These are phyloP conservation scores for Euclidia mi DNA, from an alignment of 2,888 invertebrate species.

Conservation along the genomic window DNA sequence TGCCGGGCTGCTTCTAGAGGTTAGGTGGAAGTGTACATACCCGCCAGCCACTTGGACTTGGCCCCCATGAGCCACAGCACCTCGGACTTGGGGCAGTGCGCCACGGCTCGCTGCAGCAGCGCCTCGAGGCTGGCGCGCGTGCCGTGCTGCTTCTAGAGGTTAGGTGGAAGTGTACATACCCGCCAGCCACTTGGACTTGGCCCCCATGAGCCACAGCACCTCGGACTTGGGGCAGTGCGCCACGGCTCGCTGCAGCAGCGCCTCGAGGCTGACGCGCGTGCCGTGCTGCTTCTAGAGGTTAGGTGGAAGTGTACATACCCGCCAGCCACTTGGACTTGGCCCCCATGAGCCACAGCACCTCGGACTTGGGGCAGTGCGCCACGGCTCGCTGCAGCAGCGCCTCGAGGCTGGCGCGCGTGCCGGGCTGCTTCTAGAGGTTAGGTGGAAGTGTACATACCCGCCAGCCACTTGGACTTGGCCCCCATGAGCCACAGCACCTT, in stretches of 20 bases:
- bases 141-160: slow-evolving; percentile 99
- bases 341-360: slow-evolving; percentile 99
- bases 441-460: slow-evolving; percentile 90
- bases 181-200: slow-evolving; percentile 99
- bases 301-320: slow-evolving; percentile 84
- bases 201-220: slow-evolving; percentile 99
- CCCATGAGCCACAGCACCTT: slow-evolving; percentile 99
- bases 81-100: slow-evolving; percentile 99
- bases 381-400: slow-evolving; percentile 97
- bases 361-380: slow-evolving; percentile 99
- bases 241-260: slow-evolving; percentile 97
- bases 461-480: slow-evolving; percentile 99
- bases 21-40: slow-evolving; percentile 86
- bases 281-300: slow-evolving; percentile 99
- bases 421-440: slow-evolving; percentile 99
- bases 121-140: slow-evolving; percentile 97
- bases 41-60: slow-evolving; percentile 99
- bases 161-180: slow-evolving; percentile 86
- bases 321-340: slow-evolving; percentile 99
- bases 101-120: slow-evolving; percentile 97
- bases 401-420: slow-evolving; percentile 97
- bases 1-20: slow-evolving; percentile 98
- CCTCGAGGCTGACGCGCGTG: slow-evolving; percentile 96
- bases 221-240: slow-evolving; percentile 99
- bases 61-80: slow-evolving; percentile 99